Conservation (phyloP, 1,140 invertebrate species). For the Cotesia typhae region DNA sequence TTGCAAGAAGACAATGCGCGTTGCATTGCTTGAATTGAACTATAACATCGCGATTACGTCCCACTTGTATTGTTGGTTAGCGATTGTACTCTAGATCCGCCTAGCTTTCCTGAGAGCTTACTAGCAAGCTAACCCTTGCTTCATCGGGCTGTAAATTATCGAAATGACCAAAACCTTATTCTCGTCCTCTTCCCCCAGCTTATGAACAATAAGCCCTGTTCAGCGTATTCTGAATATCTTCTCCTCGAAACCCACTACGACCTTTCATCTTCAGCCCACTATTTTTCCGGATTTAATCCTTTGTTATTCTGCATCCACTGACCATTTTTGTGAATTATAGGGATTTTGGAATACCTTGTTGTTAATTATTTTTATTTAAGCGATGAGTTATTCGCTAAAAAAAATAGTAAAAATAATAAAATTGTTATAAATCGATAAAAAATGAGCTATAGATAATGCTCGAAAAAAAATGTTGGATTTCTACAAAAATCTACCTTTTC, state of each 20-base stretch:
- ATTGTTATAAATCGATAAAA: too few relatives aligned
- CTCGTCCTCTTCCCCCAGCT: background rate
- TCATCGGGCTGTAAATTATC: conserved; percentile 34
- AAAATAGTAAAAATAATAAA: too few relatives aligned
- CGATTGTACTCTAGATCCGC: conserved; percentile 29
- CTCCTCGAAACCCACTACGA: background rate
- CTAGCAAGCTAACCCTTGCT: background rate
- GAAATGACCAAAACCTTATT: conserved; percentile 29
- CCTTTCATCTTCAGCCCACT: conserved; percentile 5
- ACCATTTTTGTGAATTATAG: too few relatives aligned
- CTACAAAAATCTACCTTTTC: too few relatives aligned
- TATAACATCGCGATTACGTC: conserved; percentile 28
- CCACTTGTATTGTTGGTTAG: conserved; percentile 27
- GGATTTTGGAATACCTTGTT: too few relatives aligned
- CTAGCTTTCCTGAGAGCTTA: conserved; percentile 8
- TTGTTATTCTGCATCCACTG: background rate
- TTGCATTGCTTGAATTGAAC: background rate
- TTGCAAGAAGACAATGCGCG: conserved; percentile 24
- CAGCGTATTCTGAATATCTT: conserved; percentile 28
- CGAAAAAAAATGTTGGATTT: too few relatives aligned
- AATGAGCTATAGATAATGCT: too few relatives aligned
- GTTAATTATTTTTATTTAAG: too few relatives aligned
- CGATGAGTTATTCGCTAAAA: too few relatives aligned
- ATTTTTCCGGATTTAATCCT: background rate
- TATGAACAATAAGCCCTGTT: conserved; percentile 22